Percentiles rank a stretch among this genome's conserved stretches.
Conservation (phyloP, 2,797 vertebrate species). For the Pelobates cultripes region DNA sequence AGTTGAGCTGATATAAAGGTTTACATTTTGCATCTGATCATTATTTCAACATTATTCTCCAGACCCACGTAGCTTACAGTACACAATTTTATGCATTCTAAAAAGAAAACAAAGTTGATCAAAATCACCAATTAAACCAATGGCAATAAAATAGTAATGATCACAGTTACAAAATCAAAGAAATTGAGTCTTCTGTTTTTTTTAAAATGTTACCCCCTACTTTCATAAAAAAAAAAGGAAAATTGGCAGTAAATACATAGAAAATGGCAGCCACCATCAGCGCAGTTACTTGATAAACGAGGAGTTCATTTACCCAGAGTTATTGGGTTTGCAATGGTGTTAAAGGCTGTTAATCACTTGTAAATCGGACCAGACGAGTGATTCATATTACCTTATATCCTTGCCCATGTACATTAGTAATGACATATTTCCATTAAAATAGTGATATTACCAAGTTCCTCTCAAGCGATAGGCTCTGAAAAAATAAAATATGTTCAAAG, state of each 20-base stretch:
- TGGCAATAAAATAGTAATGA: no score
- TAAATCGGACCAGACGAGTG: constrained; percentile 26
- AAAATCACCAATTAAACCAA: no score
- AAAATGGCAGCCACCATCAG: not conserved
- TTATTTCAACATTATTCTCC: no score
- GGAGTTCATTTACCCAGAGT: constrained; percentile 35
- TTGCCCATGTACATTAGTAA: constrained; percentile 47
- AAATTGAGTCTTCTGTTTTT: not conserved
- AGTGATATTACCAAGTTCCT: constrained; percentile 53
- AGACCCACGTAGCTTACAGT: no score
- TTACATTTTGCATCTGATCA: no score
- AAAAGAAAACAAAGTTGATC: no score
- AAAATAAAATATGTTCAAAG: constrained; percentile 55
- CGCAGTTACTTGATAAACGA: constrained; percentile 38
- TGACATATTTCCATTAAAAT: constrained; percentile 56
- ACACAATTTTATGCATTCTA: no score
- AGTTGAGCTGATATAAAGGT: no score
- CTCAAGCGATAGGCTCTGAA: constrained; percentile 37
- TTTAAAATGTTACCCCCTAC: not conserved
- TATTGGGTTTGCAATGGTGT: constrained; percentile 21
- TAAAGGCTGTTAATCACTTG: constrained; percentile 51
- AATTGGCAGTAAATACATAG: not conserved
- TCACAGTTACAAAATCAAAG: not conserved
- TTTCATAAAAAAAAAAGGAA: constrained; percentile 16
- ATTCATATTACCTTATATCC: constrained; percentile 48